phyloP scores from a whole-genome alignment of 2,797 vertebrate species.

The Saguinus oedipus region DNA sequence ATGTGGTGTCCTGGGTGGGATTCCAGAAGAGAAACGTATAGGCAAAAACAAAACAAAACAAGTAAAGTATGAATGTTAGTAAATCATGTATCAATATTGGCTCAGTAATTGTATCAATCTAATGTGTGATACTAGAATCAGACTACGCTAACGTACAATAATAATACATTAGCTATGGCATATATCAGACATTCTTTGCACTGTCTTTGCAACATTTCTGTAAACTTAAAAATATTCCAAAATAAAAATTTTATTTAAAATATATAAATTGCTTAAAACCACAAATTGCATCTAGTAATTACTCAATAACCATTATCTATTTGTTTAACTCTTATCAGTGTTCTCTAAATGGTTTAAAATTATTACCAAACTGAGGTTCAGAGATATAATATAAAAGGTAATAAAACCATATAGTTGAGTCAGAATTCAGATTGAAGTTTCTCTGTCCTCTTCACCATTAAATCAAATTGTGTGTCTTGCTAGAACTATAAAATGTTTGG shows the following conservation, averaged over 20 bases:
- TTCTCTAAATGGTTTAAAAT: neutral
- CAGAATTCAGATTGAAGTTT: neutral
- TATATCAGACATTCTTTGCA: neutral
- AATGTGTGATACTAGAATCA: neutral
- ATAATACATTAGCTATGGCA: neutral
- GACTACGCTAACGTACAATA: neutral
- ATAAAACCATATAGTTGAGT: neutral
- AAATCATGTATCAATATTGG: neutral
- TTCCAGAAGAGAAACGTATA: neutral
- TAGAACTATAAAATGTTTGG: neutral
- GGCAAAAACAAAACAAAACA: neutral
- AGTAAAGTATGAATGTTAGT: neutral
- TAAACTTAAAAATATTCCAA: neutral
- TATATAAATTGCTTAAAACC: neutral
- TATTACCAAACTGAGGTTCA: neutral
- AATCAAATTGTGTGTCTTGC: neutral
- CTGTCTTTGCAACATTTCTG: neutral
- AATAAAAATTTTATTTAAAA: neutral
- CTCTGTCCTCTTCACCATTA: neutral
- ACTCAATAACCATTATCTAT: neutral
- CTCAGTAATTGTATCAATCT: neutral
- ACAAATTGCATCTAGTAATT: neutral
- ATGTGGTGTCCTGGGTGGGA: neutral
- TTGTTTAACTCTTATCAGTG: neutral
- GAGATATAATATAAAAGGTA: neutral